Conservation (phyloP, 23 tunicate species). For the Ascidia mentula region DNA sequence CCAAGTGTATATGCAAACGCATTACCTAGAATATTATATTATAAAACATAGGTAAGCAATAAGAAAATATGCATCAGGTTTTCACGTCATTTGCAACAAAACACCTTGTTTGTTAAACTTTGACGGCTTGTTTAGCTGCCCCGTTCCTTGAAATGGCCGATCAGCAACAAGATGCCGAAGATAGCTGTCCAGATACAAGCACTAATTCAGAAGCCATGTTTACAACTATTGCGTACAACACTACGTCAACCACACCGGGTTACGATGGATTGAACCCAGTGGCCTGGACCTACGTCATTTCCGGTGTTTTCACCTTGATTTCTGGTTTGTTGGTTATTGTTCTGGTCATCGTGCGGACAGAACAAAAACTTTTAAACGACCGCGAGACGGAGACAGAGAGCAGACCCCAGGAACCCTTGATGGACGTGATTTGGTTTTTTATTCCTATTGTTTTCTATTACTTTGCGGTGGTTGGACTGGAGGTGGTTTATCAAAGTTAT, state of each 20-base stretch:
- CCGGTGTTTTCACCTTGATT: constrained; percentile 47
- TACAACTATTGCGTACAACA: constrained; percentile 19
- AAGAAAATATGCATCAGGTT: too few species aligned
- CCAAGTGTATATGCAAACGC: too few species aligned
- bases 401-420: constrained; percentile 53
- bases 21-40: too few species aligned
- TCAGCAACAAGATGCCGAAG: constrained; percentile 35
- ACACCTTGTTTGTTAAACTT: too few species aligned
- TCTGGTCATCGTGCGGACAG: constrained; percentile 44
- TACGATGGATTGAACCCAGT: constrained; percentile 58
- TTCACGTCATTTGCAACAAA: too few species aligned
- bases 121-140: constrained; percentile 37
- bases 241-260: constrained; percentile 23
- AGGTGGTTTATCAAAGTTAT: constrained; percentile 68
- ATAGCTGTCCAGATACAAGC: constrained; percentile 41
- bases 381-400: constrained; percentile 39
- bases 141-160: constrained; percentile 91
- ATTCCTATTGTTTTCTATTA: constrained; percentile 45
- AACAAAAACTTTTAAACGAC: constrained; percentile 33
- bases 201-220: neutral
- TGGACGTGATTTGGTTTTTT: constrained; percentile 65
- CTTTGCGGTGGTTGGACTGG: constrained; percentile 47
- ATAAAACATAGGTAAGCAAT: too few species aligned
- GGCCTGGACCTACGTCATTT: constrained; percentile 89
- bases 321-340: constrained; percentile 49